Conservation (phyloP, 2,888 invertebrate species). For the Drosophila bunnanda region DNA sequence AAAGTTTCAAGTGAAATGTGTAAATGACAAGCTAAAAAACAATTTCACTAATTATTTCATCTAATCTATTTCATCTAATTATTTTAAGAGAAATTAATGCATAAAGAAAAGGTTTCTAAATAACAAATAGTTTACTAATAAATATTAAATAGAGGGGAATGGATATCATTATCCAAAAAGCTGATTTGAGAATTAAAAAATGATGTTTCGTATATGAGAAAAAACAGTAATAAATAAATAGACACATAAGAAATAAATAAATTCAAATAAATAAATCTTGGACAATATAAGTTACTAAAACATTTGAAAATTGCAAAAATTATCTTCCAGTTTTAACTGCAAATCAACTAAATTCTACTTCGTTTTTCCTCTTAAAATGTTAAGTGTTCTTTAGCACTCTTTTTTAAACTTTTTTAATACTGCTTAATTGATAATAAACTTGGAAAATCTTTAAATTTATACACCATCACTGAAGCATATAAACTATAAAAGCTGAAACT, state of each 20-base stretch:
- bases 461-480: background rate
- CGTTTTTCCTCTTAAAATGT: no score
- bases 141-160: no score
- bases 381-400: background rate
- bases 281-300: no score
- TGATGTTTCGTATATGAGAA: no score
- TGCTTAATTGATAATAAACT: slow-evolving; percentile 5
- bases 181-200: no score
- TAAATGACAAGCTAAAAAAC: background rate
- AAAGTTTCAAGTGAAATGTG: background rate
- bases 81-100: background rate
- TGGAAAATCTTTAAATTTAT: slow-evolving; percentile 1
- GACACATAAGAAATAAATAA: no score
- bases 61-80: no score
- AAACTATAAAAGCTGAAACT: background rate
- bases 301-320: no score
- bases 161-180: no score
- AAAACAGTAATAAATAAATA: no score
- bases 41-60: no score
- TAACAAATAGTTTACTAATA: background rate
- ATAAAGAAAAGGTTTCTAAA: background rate
- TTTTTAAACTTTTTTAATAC: slow-evolving; percentile 4
- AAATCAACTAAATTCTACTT: background rate
- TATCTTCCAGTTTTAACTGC: background rate
- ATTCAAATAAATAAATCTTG: no score